Base-by-base conservation (phyloP, 2,888 invertebrate genomes). In the Axea sp. region DNA sequence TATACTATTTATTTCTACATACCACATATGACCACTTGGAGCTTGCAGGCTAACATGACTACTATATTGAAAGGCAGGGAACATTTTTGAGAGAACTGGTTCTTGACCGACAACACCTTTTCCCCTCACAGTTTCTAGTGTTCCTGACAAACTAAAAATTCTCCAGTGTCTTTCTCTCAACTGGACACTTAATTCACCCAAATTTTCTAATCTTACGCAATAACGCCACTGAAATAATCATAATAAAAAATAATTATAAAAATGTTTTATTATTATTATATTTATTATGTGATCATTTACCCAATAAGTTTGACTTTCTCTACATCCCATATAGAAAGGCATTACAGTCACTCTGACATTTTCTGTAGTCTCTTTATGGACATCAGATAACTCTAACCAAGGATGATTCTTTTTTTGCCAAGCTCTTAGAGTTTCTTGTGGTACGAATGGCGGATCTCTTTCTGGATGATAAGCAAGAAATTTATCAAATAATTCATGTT, bases 371-470 rank as follows among this genome's bases (percentile, higher is more conserved):
- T 99, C 98, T 81, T 96, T 95, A 86, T 98, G 98, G 4, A 99
- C 98, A 88, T 98, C 97, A 22, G 97, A 97, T 67, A 99, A 88
- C 85, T 98, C 97, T 30, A 99, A 88, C 97, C 97, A 98, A 0
- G 98, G 97, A 86, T 98, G 96, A 89, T 98, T 98, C 86, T 97
- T 97, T 82, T 97, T 96, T 87, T 98, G 98, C 97, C 98, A 99
- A 0, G 96, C 96, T 79, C 93, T 91, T 1, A 98, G 89, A 0
- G 97, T 97, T 83, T 98, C 97, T 87, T 96, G 94, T 0, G 96
- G 93, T 74, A 92, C 90, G 88, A 95, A 97, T 0, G 95, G 94
- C 0, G 97, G 97, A 85, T 96, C 97, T 89, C 92, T 92, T 69
- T 95, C 94, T 0, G 94, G 90, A 78, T 93, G 92, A 83, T 93